Percentiles rank a stretch among this genome's conserved stretches.
Conservation (phyloP, 2,113 vertebrate species). For the Toxostoma redivivum region DNA sequence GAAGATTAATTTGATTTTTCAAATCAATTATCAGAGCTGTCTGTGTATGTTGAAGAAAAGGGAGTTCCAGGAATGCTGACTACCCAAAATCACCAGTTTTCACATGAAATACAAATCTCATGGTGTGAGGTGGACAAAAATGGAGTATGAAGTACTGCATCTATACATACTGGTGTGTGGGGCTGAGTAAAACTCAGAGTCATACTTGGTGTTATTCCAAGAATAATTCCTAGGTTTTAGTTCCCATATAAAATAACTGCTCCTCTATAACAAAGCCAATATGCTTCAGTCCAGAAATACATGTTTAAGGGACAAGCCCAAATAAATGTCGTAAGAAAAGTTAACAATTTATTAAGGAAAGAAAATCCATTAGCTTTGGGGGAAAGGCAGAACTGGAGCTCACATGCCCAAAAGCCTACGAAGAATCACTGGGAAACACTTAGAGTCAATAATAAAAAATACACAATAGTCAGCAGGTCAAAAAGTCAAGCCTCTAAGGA, state of each 20-base stretch:
- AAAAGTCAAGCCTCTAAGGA: not conserved
- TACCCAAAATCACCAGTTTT: not conserved
- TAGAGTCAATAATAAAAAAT: not conserved
- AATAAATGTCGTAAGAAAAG: not conserved
- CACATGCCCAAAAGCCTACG: not conserved
- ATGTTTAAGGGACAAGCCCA: not conserved
- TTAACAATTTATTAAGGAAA: not conserved
- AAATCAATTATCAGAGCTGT: not conserved
- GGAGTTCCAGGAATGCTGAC: not conserved
- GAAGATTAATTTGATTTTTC: not conserved
- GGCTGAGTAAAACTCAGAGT: not conserved
- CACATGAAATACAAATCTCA: not conserved
- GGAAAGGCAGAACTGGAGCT: not conserved
- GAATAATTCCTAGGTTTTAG: not conserved
- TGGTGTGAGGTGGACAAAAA: not conserved
- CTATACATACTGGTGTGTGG: not conserved
- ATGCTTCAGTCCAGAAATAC: not conserved
- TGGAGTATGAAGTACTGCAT: not conserved
- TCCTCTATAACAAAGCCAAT: not conserved
- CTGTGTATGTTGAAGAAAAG: not conserved
- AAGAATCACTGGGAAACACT: not conserved
- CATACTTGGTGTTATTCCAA: not conserved
- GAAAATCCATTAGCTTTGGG: not conserved
- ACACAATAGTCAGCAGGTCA: not conserved
- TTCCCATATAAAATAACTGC: not conserved